phyloP scores from a whole-genome alignment of 2,113 vertebrate species.

The Gallinago undulata region DNA sequence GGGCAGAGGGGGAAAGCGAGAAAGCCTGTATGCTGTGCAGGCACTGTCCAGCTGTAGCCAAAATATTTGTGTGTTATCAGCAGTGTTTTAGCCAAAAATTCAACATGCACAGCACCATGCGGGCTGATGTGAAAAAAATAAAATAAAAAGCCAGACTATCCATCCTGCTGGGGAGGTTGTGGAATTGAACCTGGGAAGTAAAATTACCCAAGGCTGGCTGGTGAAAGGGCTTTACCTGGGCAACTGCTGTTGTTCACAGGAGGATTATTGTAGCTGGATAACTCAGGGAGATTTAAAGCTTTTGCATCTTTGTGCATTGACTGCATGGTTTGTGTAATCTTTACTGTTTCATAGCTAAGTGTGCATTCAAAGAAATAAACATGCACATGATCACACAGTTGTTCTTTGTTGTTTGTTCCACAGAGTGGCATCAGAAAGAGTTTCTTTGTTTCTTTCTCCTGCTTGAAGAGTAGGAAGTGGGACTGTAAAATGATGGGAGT shows the following conservation, averaged over 20 bases:
- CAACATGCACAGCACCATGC: background rate
- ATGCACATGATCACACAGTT: background rate
- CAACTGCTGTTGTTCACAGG: background rate
- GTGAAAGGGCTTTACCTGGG: background rate
- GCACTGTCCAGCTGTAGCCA: background rate
- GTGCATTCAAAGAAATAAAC: background rate
- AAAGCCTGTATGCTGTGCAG: background rate
- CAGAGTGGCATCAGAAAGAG: background rate
- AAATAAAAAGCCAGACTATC: background rate
- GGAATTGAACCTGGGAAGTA: background rate
- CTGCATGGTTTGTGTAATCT: background rate
- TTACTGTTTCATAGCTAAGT: background rate
- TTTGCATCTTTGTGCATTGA: background rate
- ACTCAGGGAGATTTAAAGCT: background rate
- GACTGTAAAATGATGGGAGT: background rate
- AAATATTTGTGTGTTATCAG: background rate
- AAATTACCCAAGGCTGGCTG: background rate
- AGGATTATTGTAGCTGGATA: background rate
- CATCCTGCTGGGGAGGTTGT: background rate
- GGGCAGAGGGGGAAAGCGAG: background rate
- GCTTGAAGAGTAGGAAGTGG: background rate
- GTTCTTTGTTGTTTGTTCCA: background rate
- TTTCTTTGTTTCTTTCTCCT: background rate
- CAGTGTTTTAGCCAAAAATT: background rate
- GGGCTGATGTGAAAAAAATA: background rate